These are phyloP conservation scores for Noctilio leporinus DNA, from an alignment of 2,113 vertebrate species.

Conservation along the genomic window DNA sequence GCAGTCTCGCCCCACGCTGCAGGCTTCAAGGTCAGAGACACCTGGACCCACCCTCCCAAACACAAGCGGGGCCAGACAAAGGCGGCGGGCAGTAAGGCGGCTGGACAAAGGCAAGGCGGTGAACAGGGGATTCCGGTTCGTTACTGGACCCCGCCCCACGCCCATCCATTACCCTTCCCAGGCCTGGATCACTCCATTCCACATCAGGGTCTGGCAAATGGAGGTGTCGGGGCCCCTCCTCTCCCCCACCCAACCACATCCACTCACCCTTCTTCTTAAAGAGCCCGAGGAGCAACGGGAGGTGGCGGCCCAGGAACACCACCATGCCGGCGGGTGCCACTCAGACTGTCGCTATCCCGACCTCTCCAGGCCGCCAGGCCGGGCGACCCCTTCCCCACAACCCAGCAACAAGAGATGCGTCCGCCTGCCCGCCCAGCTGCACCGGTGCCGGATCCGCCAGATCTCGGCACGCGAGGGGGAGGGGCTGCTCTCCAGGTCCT, in stretches of 20 bases:
- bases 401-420: neutral
- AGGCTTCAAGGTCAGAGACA: slow-evolving; percentile 60
- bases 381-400: neutral
- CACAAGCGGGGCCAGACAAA: slow-evolving; percentile 39
- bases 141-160: neutral
- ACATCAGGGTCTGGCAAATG: neutral
- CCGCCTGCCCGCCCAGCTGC: neutral
- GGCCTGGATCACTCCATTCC: neutral
- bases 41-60: neutral
- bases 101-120: slow-evolving; percentile 31
- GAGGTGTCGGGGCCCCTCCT: neutral
- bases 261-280: slow-evolving; percentile 96
- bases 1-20: neutral
- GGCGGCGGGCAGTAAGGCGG: neutral
- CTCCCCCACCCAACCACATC: slow-evolving; percentile 20
- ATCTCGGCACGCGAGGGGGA: neutral
- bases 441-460: neutral
- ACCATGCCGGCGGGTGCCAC: slow-evolving; percentile 81
- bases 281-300: slow-evolving; percentile 86
- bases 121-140: neutral
- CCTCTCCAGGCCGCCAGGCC: neutral
- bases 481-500: slow-evolving; percentile 36
- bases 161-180: neutral
- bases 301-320: slow-evolving; percentile 88
- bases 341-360: neutral